Evolutionary conservation across 2,113 vertebrate genomes (phyloP).

Genomic region (Microcebus ravelobensis): DNA sequence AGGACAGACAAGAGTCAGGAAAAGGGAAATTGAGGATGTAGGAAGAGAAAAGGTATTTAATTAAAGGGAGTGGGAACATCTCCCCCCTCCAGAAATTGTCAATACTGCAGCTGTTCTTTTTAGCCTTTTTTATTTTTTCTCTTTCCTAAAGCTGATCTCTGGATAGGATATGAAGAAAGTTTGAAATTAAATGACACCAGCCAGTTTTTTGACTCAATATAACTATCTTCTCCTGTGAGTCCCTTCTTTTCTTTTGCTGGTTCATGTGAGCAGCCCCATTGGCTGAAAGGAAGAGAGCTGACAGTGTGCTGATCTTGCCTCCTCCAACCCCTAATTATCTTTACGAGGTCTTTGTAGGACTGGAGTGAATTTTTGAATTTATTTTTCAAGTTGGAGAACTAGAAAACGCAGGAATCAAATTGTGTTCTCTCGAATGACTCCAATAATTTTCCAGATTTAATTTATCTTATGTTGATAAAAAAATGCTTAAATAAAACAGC

Average conservation of each 20-base stretch:
- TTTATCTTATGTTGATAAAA: conserved; percentile 14
- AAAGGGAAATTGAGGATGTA: conserved; percentile 26
- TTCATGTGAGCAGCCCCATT: background rate
- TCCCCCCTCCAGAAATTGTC: background rate
- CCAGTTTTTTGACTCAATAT: background rate
- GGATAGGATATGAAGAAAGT: background rate
- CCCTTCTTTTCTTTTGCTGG: background rate
- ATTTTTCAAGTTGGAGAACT: background rate
- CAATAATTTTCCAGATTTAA: conserved; percentile 6
- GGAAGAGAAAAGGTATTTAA: conserved; percentile 8
- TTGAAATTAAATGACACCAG: conserved; percentile 48
- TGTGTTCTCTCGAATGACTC: background rate
- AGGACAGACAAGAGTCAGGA: background rate
- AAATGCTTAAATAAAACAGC: background rate
- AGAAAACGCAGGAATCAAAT: background rate
- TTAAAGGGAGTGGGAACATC: background rate
- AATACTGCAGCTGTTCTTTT: background rate
- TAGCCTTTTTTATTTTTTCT: background rate
- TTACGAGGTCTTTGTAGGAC: background rate
- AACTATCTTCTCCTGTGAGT: background rate
- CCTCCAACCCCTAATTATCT: conserved; percentile 24
- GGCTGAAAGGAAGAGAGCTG: background rate
- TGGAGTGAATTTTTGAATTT: background rate
- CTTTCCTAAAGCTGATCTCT: background rate
- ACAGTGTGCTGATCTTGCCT: background rate